phyloP scores from a whole-genome alignment of 2,113 vertebrate species.

The Eclectus roratus region DNA sequence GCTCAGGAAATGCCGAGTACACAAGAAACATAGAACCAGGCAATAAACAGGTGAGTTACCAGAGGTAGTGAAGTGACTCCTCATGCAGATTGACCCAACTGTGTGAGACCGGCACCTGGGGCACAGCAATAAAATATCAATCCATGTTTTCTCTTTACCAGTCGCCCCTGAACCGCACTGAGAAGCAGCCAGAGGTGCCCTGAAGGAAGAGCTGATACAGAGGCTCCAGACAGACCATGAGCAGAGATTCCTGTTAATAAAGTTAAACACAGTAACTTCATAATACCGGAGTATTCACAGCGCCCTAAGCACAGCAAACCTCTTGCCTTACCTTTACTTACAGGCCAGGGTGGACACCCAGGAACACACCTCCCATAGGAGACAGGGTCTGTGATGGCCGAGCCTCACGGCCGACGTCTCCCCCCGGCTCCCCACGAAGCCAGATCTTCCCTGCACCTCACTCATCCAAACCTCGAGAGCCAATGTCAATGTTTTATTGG shows the following conservation, averaged over 20 bases:
- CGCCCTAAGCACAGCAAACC: neutral
- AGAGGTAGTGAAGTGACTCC: neutral
- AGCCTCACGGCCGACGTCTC: accelerated
- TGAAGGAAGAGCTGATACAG: neutral
- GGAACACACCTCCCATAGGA: accelerated
- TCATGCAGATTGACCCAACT: neutral
- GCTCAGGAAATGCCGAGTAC: neutral
- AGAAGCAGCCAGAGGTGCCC: neutral
- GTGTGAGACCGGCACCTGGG: neutral
- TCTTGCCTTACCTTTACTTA: neutral
- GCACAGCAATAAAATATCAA: neutral
- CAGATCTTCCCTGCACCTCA: neutral
- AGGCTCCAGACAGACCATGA: neutral
- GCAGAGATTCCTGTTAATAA: neutral
- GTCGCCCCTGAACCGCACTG: accelerated
- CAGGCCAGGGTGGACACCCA: neutral
- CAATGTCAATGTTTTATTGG: conserved; percentile 3
- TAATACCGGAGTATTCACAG: neutral
- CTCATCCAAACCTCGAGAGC: neutral
- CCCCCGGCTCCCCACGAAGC: neutral
- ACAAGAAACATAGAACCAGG: neutral
- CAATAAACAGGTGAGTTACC: neutral
- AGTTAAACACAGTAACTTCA: neutral
- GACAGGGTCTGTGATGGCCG: neutral
- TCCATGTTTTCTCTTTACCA: neutral